phyloP scores from a whole-genome alignment of 1,140 invertebrate genomes.

The Pinna nobilis region DNA sequence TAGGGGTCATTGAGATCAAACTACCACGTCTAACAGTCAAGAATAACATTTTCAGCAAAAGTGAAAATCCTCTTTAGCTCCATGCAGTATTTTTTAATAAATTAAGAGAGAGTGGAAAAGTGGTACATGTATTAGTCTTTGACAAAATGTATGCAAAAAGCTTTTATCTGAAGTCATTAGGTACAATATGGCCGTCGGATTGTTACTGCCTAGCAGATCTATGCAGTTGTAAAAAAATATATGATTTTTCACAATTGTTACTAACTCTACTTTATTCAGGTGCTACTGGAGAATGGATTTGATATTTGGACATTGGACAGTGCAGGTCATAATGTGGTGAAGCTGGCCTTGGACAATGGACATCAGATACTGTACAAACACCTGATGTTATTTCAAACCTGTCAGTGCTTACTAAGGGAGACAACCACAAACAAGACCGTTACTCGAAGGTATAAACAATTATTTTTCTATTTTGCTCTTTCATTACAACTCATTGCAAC shows the following conservation, averaged over 20 bases:
- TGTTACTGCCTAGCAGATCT: too few species aligned
- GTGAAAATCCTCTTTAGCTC: too few species aligned
- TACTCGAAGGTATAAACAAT: not conserved
- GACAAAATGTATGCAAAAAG: too few species aligned
- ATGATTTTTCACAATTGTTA: not conserved
- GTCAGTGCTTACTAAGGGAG: conserved; percentile 27
- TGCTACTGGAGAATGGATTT: conserved; percentile 38
- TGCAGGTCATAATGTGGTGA: conserved; percentile 17
- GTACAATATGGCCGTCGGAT: too few species aligned
- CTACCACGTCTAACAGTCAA: too few species aligned
- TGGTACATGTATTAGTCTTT: too few species aligned
- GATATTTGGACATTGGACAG: conserved; percentile 32
- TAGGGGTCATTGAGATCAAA: too few species aligned
- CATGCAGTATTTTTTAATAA: too few species aligned
- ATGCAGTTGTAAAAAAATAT: too few species aligned
- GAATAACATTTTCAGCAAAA: too few species aligned
- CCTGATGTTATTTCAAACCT: conserved; percentile 32
- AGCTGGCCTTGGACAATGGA: conserved; percentile 33
- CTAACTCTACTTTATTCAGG: conserved; percentile 22
- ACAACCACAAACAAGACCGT: not conserved
- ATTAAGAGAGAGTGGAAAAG: too few species aligned
- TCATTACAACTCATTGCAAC: not conserved
- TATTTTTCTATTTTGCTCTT: not conserved
- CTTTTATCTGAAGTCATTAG: too few species aligned
- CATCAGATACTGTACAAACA: conserved; percentile 30